Evolutionary conservation across 2,113 vertebrate species (phyloP), one percentile per base, ranked within the genome.

Genomic region (Cricetomys ansorgei): DNA sequence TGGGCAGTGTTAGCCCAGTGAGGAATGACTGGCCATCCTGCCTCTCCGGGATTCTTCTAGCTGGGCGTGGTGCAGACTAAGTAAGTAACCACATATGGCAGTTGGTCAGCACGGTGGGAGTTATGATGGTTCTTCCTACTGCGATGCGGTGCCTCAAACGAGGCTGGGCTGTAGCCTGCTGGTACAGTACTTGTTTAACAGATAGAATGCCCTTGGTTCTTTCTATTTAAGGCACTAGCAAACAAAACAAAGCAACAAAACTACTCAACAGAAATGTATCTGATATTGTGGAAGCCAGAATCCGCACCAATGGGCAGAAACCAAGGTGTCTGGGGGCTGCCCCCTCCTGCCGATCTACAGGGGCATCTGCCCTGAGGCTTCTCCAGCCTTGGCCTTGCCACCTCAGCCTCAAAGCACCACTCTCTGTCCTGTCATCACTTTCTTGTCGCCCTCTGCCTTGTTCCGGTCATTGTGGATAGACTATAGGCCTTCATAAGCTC

Each of bases 321-420:
- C 40, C 43, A 17, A 67, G 50, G 50, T 50, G 45, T 27, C 13
- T 13, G 23, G 16, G 65, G 40, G 2, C 0, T 11, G 1, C 29
- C 9, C 16, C 8, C 50, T 7, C 40, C 0, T 21, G 2, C 4
- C 31, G 7, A 19, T 59, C 34, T 4, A 2, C 2, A 13, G 87
- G 57, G 65, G 1, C 29, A 15, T 9, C 69, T 34, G 5, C 21
- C 48, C 53, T 10, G 0, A 29, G 34, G 9, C 53, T n/a, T 12
- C 10, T 23, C 29, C 64, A 45, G 43, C 11, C 29, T 7, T 13
- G 62, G 29, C 34, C 45, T 10, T 29, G 31, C 27, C 3, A 21
- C 25, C 7, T 3, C 7, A 7, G 16, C 48, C 40, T 62, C 50
- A 15, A 59, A 10, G 34, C 40, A 7, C 16, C n/a, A 53, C 65